A percentile compares a stretch with the other conserved stretches of the same genome.
Evolutionary conservation across 64 coral and sea anemone genomes (phyloP).

Genomic region (Stichodactyla helianthus): DNA sequence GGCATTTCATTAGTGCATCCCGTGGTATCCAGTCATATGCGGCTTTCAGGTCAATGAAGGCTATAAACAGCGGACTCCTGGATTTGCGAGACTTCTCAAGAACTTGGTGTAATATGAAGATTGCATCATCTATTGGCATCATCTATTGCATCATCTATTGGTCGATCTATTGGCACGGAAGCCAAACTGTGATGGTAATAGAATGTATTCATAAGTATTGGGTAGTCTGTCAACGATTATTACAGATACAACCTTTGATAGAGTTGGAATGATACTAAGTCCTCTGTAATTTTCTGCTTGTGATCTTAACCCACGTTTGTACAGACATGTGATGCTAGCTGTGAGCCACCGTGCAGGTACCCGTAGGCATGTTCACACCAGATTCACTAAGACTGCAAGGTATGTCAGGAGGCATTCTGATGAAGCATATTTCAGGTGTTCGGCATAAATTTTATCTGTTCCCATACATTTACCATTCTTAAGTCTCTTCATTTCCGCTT

Average conservation of each 20-base stretch:
- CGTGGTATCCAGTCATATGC: too few relatives aligned
- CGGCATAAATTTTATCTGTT: background rate
- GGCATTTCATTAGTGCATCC: too few relatives aligned
- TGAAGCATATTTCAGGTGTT: constrained; percentile 4
- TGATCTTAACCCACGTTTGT: background rate
- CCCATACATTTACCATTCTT: constrained; percentile 15
- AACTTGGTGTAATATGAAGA: too few relatives aligned
- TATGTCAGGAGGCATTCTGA: background rate
- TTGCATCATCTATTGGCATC: too few relatives aligned
- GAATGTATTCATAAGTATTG: background rate
- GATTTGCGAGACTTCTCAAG: too few relatives aligned
- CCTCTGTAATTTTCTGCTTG: background rate
- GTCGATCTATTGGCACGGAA: background rate
- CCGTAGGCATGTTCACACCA: background rate
- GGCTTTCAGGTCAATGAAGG: too few relatives aligned
- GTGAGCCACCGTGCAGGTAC: background rate
- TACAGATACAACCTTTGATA: background rate
- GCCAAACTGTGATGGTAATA: background rate
- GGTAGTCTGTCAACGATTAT: background rate
- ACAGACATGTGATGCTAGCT: background rate
- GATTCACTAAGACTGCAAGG: background rate
- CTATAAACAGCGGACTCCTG: too few relatives aligned
- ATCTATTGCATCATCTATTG: too few relatives aligned
- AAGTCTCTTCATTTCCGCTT: background rate
- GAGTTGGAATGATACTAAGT: background rate